Base-by-base conservation (phyloP, 1,140 invertebrate genomes). In the Bombus vancouverensis region DNA sequence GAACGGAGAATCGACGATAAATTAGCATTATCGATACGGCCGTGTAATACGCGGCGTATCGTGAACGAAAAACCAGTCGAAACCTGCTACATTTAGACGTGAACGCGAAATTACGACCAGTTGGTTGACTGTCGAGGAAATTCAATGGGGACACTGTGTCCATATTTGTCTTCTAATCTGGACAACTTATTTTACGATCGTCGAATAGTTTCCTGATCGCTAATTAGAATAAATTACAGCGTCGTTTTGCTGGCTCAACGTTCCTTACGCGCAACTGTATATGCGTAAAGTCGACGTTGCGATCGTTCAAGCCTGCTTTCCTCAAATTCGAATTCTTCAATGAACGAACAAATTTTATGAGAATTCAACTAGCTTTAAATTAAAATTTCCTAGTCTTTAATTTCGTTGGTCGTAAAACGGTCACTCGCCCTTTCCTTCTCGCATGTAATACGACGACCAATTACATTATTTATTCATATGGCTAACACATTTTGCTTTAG, bases 1-100 rank as follows among this genome's bases (percentile, higher is more conserved):
- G 65, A 34, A 71, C 75, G 44, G 44, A 28, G 66, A 53, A 81
- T 85, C 83, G 83, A 53, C 66, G 53, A 81, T 85, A 81, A 81
- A 85, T 85, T 81, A 81, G 70, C 78, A 65, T 68, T 62, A 81
- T 74, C 77, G 57, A 62, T 53, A 72, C 70, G 57, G 18, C 3
- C 53, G n/a, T 22, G 76, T 47, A 53, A 71, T 13, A 53, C 76
- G 73, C 32, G 10, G 28, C 44, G 32, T 37, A 9, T n/a, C 32
- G 18, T 8, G 32, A 22, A 66, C 76, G 53, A 80, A 72, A 73
- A 71, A 72, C 76, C 76, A 62, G 66, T 79, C 83, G 39, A 59
- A 18, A 9, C 37, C 39, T n/a, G 66, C 4, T 53, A 44, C 76
- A 85, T 85, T 85, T 73, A 83, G 74, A 77, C 65, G 62, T 57